A percentile compares a stretch with the other conserved stretches of the same genome.
Evolutionary conservation across 2,797 vertebrate species (phyloP).

Genomic region (Scleropages formosus): DNA sequence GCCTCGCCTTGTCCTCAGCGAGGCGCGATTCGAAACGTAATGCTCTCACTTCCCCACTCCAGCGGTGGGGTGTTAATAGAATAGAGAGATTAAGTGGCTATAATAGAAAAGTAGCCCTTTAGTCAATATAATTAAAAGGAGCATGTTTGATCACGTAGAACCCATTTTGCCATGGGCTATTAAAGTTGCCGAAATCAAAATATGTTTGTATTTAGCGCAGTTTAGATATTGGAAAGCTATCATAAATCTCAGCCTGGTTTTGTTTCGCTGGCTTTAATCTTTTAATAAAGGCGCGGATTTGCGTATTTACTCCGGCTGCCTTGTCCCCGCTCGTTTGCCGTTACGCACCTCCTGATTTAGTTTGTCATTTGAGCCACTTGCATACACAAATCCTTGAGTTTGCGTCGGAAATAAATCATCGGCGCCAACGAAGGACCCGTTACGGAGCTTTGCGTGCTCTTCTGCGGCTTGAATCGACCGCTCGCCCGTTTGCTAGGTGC

Average conservation of each 20-base stretch:
- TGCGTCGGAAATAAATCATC: constrained; percentile 39
- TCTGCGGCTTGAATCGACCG: neutral
- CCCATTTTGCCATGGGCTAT: constrained; percentile 36
- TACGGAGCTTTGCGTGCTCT: constrained; percentile 29
- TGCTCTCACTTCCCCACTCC: constrained; percentile 28
- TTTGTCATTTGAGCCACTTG: constrained; percentile 43
- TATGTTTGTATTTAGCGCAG: constrained; percentile 30
- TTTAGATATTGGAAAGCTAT: constrained; percentile 32
- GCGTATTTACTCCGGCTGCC: constrained; percentile 10
- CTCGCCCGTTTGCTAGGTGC: no score
- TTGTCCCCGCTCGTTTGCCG: constrained; percentile 31
- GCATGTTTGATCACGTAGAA: constrained; percentile 37
- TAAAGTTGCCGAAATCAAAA: constrained; percentile 35
- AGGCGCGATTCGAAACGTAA: constrained; percentile 29
- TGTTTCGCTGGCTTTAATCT: constrained; percentile 30
- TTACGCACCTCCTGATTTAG: constrained; percentile 33
- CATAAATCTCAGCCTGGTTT: constrained; percentile 36
- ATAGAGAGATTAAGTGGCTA: constrained; percentile 38
- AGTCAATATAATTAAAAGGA: constrained; percentile 45
- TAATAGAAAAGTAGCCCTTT: constrained; percentile 40
- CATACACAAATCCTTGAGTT: constrained; percentile 42
- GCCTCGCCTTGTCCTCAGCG: constrained; percentile 30
- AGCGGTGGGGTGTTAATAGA: constrained; percentile 35
- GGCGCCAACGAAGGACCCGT: constrained; percentile 39
- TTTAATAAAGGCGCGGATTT: constrained; percentile 38